Percentiles rank a stretch among this genome's conserved stretches.
These are phyloP conservation scores for Pseudotriccus pelzelni DNA, from an alignment of 2,797 vertebrate species.

Conservation along the genomic window DNA sequence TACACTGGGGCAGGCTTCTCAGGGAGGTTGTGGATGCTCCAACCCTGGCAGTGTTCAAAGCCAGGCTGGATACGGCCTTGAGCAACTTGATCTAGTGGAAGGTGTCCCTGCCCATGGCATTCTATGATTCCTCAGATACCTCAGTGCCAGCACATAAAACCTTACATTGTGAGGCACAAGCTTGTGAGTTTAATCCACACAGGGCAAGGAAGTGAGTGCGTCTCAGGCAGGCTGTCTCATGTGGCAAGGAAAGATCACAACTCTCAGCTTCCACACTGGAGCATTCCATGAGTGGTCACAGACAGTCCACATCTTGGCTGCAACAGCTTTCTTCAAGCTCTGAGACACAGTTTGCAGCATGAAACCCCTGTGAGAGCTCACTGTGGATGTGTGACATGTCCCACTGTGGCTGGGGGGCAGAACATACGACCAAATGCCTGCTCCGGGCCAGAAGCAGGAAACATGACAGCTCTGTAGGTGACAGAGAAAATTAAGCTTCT, in stretches of 20 bases:
- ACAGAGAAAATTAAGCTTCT: not conserved
- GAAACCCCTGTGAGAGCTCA: not conserved
- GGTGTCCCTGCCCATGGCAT: not conserved
- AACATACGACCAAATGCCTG: not conserved
- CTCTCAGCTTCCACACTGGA: not conserved
- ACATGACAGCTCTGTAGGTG: not conserved
- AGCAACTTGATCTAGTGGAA: not conserved
- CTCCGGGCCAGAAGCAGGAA: not conserved
- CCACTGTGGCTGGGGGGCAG: not conserved
- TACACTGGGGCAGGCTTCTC: not conserved
- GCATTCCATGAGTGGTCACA: not conserved
- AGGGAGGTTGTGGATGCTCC: not conserved
- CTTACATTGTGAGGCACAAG: not conserved
- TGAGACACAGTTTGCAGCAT: not conserved
- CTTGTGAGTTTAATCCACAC: not conserved
- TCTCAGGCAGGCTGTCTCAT: not conserved
- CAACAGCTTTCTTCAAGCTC: not conserved
- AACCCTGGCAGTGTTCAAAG: not conserved
- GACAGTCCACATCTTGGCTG: not conserved
- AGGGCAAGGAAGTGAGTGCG: not conserved
- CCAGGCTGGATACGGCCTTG: fast-evolving
- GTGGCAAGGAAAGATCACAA: not conserved
- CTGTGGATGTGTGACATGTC: not conserved
- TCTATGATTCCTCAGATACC: not conserved
- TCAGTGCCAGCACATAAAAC: not conserved